Base-by-base conservation (phyloP, 1,140 invertebrate genomes). In the Zaprionus vittiger region DNA sequence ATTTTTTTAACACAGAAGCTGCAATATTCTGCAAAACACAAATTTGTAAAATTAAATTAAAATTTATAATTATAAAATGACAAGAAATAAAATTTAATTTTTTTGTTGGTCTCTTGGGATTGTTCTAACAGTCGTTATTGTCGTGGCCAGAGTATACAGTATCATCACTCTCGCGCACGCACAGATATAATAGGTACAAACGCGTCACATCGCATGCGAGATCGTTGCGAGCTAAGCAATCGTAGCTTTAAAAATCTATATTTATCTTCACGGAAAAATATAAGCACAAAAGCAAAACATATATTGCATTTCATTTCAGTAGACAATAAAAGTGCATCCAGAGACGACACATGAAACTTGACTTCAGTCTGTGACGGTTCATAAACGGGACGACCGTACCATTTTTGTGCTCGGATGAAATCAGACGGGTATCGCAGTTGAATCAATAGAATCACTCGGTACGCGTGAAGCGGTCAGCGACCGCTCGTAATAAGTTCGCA, bases 361-460 rank as follows among this genome's bases (percentile, higher is more conserved):
- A 84, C 81, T 81, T 84, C 78, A 75, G 66, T 60, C 66, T 71
- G 69, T 65, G 60, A 57, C 85, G 79, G 84, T 89, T 84, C 75
- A 62, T 61, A 73, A 60, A 52, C 56, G 37, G 47, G 20, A 69
- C 14, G 41, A 57, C 20, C 20, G 38, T 49, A 38, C 24, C 38
- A 22, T 34, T n/a, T 26, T 2, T 22, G 7, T 14, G 34, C 2
- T 62, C 6, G 15, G 5, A 59, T 57, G 22, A 28, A 20, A 34
- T 38, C 54, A 26, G 52, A 47, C 22, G 17, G 15, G 15, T 24
- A 47, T 7, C 22, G 15, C 9, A 20, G 26, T 73, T 37, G 49
- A 34, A 47, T 47, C 41, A 47, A 20, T 73, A 37, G 37, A 34
- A 47, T 47, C 41, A 47, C n/a, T 47, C 41, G 41, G 41, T 47